Evolutionary conservation across 2,797 vertebrate genomes (phyloP).

Genomic region (Vespertilio murinus): DNA sequence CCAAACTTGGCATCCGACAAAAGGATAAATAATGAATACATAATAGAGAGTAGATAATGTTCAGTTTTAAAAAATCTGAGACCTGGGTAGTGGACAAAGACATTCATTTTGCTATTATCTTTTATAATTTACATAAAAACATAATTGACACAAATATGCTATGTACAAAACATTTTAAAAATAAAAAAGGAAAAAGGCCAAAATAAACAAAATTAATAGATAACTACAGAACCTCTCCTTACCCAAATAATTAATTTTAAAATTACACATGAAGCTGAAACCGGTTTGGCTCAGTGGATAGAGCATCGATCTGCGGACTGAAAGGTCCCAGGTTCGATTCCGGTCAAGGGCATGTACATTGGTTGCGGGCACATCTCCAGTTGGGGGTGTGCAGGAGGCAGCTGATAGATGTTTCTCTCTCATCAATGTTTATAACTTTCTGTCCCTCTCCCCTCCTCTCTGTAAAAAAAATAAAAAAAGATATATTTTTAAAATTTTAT

Average conservation of each 20-base stretch:
- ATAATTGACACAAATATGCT: not conserved
- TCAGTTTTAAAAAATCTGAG: not conserved
- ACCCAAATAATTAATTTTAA: not conserved
- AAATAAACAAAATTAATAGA: constrained; percentile 11
- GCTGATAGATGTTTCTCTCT: no score
- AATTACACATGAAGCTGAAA: not conserved
- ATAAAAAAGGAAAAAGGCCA: not conserved
- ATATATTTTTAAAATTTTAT: no score
- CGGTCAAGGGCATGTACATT: no score
- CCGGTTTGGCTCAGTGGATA: no score
- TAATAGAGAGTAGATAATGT: not conserved
- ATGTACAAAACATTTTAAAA: constrained; percentile 17
- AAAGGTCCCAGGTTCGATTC: no score
- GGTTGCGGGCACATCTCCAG: no score
- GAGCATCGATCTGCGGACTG: no score
- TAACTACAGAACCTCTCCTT: not conserved
- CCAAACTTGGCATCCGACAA: not conserved
- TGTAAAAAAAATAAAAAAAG: no score
- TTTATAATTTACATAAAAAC: constrained; percentile 16
- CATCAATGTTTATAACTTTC: no score
- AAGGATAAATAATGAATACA: constrained; percentile 18
- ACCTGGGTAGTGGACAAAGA: not conserved
- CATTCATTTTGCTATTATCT: not conserved
- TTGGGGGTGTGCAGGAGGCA: no score
- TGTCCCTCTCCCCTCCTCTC: no score